Evolutionary conservation across 2,113 vertebrate genomes (phyloP).

Genomic region (Pluvialis apricaria): DNA sequence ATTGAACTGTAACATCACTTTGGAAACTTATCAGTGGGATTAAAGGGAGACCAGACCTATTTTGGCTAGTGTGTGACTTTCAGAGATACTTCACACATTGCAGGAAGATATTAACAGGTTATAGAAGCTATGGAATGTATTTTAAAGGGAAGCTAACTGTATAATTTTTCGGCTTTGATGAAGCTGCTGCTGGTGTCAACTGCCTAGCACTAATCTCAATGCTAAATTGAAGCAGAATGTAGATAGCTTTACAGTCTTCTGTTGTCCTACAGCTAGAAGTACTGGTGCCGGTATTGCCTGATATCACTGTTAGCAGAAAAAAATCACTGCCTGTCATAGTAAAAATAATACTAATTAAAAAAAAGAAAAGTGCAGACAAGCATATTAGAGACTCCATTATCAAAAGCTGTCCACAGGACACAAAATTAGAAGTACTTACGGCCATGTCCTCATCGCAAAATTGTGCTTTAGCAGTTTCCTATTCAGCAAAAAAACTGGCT

Average conservation of each 20-base stretch:
- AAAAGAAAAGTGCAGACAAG: not conserved
- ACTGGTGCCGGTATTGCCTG: not conserved
- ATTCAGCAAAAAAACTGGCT: not conserved
- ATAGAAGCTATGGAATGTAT: not conserved
- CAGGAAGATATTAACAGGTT: not conserved
- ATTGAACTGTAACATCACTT: not conserved
- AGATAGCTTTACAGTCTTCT: not conserved
- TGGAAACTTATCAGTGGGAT: not conserved
- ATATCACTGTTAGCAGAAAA: not conserved
- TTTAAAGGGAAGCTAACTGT: not conserved
- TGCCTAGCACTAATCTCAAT: not conserved
- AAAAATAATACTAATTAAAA: not conserved
- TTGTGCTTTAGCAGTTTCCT: not conserved
- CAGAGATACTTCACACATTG: not conserved
- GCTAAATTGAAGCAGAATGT: not conserved
- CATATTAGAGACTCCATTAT: not conserved
- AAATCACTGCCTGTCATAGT: not conserved
- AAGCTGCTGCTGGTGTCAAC: not conserved
- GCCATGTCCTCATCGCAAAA: not conserved
- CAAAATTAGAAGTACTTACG: not conserved
- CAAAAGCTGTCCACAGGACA: not conserved
- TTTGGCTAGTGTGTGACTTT: not conserved
- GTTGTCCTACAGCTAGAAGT: not conserved
- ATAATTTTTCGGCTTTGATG: slow-evolving; percentile 23
- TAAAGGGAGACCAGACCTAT: not conserved